Evolutionary conservation across 2,113 vertebrate genomes (phyloP).

Genomic region (Chroicocephalus ridibundus): DNA sequence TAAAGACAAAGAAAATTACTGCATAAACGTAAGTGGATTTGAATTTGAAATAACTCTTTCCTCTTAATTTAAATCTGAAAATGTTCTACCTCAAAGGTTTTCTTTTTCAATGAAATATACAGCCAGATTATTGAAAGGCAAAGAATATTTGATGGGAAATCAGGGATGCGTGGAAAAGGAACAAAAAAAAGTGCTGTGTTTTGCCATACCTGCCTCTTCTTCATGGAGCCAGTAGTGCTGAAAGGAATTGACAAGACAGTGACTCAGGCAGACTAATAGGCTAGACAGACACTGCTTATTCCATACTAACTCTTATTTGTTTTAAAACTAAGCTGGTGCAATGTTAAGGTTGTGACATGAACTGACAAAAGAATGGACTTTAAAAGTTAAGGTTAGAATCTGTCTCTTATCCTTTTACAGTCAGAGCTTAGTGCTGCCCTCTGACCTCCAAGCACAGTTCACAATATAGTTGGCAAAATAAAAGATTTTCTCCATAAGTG

Average conservation of each 20-base stretch:
- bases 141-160: neutral
- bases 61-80: conserved; percentile 20
- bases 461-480: neutral
- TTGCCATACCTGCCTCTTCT: neutral
- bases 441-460: neutral
- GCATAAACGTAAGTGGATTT: neutral
- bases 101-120: neutral
- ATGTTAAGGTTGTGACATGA: neutral
- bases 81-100: neutral
- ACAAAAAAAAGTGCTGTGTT: neutral
- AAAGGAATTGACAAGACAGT: neutral
- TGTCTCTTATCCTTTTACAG: neutral
- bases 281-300: neutral
- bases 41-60: neutral
- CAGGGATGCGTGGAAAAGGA: neutral
- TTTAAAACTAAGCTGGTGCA: neutral
- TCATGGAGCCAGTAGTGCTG: neutral
- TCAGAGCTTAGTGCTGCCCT: neutral
- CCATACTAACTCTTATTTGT: neutral
- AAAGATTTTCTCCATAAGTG: neutral
- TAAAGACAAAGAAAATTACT: neutral
- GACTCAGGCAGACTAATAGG: neutral
- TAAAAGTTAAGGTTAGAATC: neutral
- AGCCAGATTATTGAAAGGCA: neutral
- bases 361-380: neutral